Evolutionary conservation across 2,888 invertebrate species (phyloP).

Genomic region (Cenopis cana): DNA sequence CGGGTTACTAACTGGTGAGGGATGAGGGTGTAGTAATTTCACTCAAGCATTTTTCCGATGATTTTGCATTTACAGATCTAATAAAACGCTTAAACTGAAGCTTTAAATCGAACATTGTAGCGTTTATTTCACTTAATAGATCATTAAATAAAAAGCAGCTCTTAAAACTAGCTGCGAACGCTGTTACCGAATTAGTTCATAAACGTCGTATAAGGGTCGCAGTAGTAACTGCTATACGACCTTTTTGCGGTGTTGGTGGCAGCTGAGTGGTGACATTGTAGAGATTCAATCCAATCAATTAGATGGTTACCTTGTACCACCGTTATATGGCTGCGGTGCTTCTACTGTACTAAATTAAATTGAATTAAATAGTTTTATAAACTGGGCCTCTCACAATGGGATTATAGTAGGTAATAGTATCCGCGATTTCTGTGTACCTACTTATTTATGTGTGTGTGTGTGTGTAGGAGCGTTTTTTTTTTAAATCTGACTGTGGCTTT

Average conservation of each 20-base stretch:
- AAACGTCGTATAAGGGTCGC: slow-evolving; percentile 14
- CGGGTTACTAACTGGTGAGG: too few relatives aligned
- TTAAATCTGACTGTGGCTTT: too few relatives aligned
- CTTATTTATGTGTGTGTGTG: too few relatives aligned
- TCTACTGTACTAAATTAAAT: slow-evolving; percentile 19
- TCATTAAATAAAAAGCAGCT: slow-evolving; percentile 39
- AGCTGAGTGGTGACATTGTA: slow-evolving; percentile 26
- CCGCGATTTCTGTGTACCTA: too few relatives aligned
- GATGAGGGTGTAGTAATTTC: background rate
- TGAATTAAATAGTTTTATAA: background rate
- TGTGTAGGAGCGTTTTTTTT: too few relatives aligned
- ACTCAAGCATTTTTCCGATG: background rate
- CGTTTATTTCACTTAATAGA: slow-evolving; percentile 37
- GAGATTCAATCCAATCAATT: slow-evolving; percentile 40
- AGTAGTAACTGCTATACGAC: slow-evolving; percentile 15
- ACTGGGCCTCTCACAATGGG: too few relatives aligned
- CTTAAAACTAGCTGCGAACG: slow-evolving; percentile 24
- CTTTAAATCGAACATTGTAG: slow-evolving; percentile 29
- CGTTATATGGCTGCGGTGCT: slow-evolving; percentile 37
- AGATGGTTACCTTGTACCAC: slow-evolving; percentile 34
- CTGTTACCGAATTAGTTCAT: background rate
- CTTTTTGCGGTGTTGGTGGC: background rate
- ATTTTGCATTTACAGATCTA: background rate
- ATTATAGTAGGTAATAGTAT: too few relatives aligned
- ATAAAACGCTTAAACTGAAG: slow-evolving; percentile 5